phyloP scores from a whole-genome alignment of 1,140 invertebrate species.

The Platyscapa corneri region DNA sequence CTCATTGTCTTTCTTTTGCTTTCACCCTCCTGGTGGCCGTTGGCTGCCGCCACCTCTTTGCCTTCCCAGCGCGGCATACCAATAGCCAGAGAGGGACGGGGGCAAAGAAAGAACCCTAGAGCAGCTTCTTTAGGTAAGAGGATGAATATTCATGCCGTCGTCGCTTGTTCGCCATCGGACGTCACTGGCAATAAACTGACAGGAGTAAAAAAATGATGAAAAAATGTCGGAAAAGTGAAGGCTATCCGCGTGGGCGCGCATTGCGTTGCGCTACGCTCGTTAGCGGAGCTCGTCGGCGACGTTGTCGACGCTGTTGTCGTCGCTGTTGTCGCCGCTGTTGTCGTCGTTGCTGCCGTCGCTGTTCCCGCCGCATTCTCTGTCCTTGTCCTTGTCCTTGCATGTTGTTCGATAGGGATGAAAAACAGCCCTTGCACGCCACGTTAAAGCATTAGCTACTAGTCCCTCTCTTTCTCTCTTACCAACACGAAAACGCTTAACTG shows the following conservation, averaged over 20 bases:
- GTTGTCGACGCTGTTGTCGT: background rate
- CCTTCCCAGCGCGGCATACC: background rate
- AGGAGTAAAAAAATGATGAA: slow-evolving; percentile 21
- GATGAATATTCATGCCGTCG: slow-evolving; percentile 73
- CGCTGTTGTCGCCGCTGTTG: background rate
- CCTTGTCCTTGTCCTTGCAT: slow-evolving; percentile 43
- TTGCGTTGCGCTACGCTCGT: slow-evolving; percentile 41
- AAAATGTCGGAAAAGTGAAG: slow-evolving; percentile 51
- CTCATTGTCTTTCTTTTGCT: slow-evolving; percentile 44
- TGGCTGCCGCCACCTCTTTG: background rate
- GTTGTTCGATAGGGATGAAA: slow-evolving; percentile 47
- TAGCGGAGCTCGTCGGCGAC: slow-evolving; percentile 12
- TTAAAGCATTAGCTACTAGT: slow-evolving; percentile 11
- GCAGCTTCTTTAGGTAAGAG: slow-evolving; percentile 67
- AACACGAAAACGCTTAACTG: background rate
- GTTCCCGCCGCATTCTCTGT: background rate
- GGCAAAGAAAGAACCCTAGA: slow-evolving; percentile 53
- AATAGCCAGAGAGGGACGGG: background rate
- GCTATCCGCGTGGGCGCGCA: background rate
- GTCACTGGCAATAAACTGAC: slow-evolving; percentile 72
- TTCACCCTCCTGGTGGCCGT: slow-evolving; percentile 52
- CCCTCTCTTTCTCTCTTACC: background rate
- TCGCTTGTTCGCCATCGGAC: slow-evolving; percentile 68
- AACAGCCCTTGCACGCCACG: slow-evolving; percentile 37
- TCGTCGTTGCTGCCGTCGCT: slow-evolving; percentile 28